Conservation (phyloP, 2,888 invertebrate species). For the Vannuccia rotundouncinata region DNA sequence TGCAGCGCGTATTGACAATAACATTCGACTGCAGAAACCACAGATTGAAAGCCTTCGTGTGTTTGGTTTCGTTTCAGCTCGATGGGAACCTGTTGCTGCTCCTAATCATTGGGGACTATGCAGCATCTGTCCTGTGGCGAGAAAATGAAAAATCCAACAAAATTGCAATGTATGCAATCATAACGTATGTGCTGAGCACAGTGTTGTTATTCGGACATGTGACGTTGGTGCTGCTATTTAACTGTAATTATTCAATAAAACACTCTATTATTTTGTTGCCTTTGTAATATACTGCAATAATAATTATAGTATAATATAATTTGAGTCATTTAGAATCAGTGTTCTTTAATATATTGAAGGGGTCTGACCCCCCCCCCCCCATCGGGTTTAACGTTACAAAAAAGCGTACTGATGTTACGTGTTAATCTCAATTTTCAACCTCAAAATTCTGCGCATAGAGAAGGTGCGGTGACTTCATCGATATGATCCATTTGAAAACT, state of each 20-base stretch:
- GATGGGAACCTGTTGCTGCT: slow-evolving; percentile 5
- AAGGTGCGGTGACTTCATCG: no score
- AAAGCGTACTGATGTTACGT: background rate
- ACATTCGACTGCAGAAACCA: slow-evolving; percentile 16
- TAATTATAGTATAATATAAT: background rate
- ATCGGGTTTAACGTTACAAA: background rate
- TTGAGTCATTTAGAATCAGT: background rate
- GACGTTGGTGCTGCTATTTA: background rate
- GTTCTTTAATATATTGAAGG: background rate
- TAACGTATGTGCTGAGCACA: background rate
- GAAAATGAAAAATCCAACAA: background rate
- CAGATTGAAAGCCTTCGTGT: slow-evolving; percentile 1
- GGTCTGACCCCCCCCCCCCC: background rate
- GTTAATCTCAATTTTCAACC: no score
- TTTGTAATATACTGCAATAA: background rate
- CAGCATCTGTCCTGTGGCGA: slow-evolving; percentile 17
- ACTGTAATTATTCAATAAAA: background rate
- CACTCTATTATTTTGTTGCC: background rate
- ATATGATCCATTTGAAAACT: no score
- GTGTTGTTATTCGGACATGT: slow-evolving; percentile 2
- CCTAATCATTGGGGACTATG: slow-evolving; percentile 20
- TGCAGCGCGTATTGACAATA: slow-evolving; percentile 11
- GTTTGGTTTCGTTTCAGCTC: background rate
- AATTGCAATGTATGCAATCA: slow-evolving; percentile 8
- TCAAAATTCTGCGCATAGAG: no score